Evolutionary conservation across 2,113 vertebrate genomes (phyloP).

Genomic region (Ahaetulla prasina): DNA sequence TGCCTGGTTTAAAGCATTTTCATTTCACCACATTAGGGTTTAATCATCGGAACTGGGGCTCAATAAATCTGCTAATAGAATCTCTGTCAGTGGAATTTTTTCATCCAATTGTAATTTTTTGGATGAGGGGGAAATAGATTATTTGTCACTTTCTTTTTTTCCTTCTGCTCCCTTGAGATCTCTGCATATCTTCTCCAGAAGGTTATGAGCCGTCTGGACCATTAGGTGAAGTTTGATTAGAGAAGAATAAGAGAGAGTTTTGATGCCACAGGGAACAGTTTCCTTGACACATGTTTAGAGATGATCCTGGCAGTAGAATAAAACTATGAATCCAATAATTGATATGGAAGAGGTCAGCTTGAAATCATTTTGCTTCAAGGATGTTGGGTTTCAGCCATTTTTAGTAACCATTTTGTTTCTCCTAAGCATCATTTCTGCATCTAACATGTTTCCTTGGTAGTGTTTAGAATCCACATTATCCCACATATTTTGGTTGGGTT

Average conservation of each 20-base stretch:
- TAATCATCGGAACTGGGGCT: not conserved
- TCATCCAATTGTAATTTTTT: not conserved
- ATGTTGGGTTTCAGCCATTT: slow-evolving; percentile 32
- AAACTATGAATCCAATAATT: slow-evolving; percentile 22
- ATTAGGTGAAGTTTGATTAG: not conserved
- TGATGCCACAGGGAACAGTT: not conserved
- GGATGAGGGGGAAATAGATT: not conserved
- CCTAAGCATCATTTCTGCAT: slow-evolving; percentile 46
- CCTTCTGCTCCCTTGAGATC: too few species aligned
- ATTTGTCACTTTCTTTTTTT: not conserved
- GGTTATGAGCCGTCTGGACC: not conserved
- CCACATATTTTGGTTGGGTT: slow-evolving; percentile 42
- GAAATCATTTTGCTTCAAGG: slow-evolving; percentile 32
- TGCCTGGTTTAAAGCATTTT: slow-evolving; percentile 11
- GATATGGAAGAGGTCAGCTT: slow-evolving; percentile 18
- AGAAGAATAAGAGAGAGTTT: not conserved
- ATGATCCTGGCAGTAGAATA: not conserved
- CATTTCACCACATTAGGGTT: slow-evolving; percentile 21
- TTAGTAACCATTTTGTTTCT: slow-evolving; percentile 45
- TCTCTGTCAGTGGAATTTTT: not conserved
- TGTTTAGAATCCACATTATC: slow-evolving; percentile 47
- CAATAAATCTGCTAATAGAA: not conserved
- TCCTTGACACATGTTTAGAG: too few species aligned
- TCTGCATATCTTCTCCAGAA: not conserved
- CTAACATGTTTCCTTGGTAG: slow-evolving; percentile 54